A percentile compares a stretch with the other conserved stretches of the same genome.
Conservation (phyloP, 2,797 vertebrate species). For the Scolopax bukidnonensis region DNA sequence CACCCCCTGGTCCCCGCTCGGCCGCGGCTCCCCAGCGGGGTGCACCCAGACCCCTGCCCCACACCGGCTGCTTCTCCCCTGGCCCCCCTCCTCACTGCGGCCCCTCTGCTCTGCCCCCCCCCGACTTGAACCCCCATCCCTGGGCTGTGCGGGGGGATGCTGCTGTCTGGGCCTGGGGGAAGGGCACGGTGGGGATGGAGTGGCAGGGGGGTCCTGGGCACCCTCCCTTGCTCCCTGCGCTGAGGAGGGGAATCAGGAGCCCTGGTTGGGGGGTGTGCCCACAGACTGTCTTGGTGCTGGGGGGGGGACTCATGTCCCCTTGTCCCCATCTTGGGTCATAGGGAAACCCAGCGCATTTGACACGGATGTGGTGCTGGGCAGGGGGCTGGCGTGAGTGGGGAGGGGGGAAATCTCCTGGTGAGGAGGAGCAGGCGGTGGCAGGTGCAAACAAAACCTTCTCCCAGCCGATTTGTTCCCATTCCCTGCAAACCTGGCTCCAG, state of each 20-base stretch:
- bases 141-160: background rate
- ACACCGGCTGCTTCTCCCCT: background rate
- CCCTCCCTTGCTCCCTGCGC: background rate
- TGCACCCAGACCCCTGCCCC: background rate
- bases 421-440: background rate
- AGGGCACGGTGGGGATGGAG: background rate
- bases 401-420: background rate
- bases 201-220: background rate
- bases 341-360: background rate
- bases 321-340: accelerated
- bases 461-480: background rate
- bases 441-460: background rate
- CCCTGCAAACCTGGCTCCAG: background rate
- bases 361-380: accelerated
- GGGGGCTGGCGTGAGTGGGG: accelerated
- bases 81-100: background rate
- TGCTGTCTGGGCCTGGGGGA: background rate
- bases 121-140: background rate
- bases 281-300: background rate
- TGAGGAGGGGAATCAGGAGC: background rate
- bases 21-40: background rate
- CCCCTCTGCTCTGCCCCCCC: too few relatives aligned
- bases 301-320: background rate
- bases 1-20: background rate
- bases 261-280: too few relatives aligned